Base-by-base conservation (phyloP, 2,888 invertebrate species). In the Zonitis immaculata region DNA sequence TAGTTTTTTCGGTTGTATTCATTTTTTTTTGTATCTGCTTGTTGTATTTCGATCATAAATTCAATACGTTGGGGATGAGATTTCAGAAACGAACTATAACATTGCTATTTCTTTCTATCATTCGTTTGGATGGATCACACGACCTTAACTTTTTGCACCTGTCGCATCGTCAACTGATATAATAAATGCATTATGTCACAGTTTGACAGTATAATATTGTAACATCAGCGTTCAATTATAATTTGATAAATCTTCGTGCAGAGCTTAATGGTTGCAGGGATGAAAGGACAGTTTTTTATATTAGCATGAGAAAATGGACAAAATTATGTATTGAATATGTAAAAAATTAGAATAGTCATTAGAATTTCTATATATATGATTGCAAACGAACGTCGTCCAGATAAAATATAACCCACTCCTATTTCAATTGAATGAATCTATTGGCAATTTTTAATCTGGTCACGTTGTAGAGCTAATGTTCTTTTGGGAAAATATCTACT, bases 41-140 rank as follows among this genome's bases (percentile, higher is more conserved):
- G 27, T 27, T 14, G 28, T 45, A 45, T 12, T 28, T 45, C 45
- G 28, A 45, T 45, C 45, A 45, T 45, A 45, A 28, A 45, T 45
- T 45, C 45, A 27, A 45, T 45, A 45, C 16, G 45, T n/a, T 28
- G 45, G 6, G 28, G 18, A 45, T 28, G 28, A 27, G 45, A 45
- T 45, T 45, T 16, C 14, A 1, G 27, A 9, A 26, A 20, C 16
- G 30, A 18, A 11, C 14, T 8, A 18, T 12, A n/a, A 45, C 12
- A 45, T 45, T 45, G 45, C 28, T 45, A 28, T 45, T 45, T 27
- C 12, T 11, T 25, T 14, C n/a, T n/a, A 45, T 20, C 11, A 45
- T 3, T 6, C 28, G 45, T 45, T 28, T 30, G 11, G 20, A 30
- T 30, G 11, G 28, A 28, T 45, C 28, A 45, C 8, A 3, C n/a